phyloP scores from a whole-genome alignment of 23 tunicate species.

The Phallusia fumigata region DNA sequence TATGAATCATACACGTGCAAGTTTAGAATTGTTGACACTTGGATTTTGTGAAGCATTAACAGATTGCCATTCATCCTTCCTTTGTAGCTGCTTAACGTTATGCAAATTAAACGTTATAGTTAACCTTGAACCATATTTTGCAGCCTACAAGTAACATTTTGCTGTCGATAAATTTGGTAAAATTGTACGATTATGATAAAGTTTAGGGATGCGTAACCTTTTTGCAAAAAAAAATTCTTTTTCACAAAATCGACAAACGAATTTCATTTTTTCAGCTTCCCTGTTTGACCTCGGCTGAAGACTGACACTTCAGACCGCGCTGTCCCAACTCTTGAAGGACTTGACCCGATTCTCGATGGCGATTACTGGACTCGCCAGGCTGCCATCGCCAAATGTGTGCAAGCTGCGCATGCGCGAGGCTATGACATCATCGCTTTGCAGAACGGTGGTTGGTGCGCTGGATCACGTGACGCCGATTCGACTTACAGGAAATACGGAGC shows the following conservation, averaged over 20 bases:
- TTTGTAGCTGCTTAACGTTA: background rate
- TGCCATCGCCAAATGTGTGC: constrained; percentile 10
- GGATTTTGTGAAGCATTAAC: no score
- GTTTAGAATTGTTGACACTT: no score
- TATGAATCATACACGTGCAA: no score
- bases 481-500: no score
- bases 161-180: no score
- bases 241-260: no score
- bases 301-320: background rate
- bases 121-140: no score
- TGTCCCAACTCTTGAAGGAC: constrained; percentile 2
- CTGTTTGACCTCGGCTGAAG: background rate
- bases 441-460: constrained; percentile 9
- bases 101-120: no score
- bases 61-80: background rate
- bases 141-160: no score
- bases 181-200: no score
- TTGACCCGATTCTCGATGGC: background rate
- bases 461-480: constrained; percentile 8
- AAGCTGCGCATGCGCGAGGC: constrained; percentile 9
- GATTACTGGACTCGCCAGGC: constrained; percentile 1
- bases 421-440: constrained; percentile 19
- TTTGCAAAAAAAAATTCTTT: no score
- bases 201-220: no score
- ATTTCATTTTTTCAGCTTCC: background rate